Base-by-base conservation (phyloP, 1,140 invertebrate species). In the Pseudomyrmex cubaensis region DNA sequence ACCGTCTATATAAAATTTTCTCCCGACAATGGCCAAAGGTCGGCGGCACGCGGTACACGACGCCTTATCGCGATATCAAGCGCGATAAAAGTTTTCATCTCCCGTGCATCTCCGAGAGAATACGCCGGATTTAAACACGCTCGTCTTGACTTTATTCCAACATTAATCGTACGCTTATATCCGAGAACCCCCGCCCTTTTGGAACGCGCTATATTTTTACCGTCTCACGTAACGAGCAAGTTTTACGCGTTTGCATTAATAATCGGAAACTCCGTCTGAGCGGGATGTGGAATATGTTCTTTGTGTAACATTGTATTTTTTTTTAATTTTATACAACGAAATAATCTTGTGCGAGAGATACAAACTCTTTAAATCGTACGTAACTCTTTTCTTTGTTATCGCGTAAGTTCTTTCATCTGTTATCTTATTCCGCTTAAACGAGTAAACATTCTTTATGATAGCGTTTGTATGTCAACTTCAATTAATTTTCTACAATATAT, bases 31-130 rank as follows among this genome's bases (percentile, higher is more conserved):
- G 8, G 52, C 52, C n/a, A 20, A 56, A 20, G 67, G 63, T 57
- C 64, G 50, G 63, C 17, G 25, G 25, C 25, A 66, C 52, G 35
- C 25, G n/a, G 61, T 15, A 17, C 44, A 52, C 3, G 35, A 78
- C 25, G 35, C 4, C 63, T 78, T 57, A 78, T 78, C 75, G 75
- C 13, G 35, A 69, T 78, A 78, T 78, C 69, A 78, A 78, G 59
- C 46, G 69, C 22, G 77, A 82, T 82, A 82, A 73, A 76, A 84
- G 62, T 73, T 85, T 75, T 84, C 66, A 83, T 74, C 69, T 64
- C 77, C 35, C 25, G 46, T 44, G n/a, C 35, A 69, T 54, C 48
- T 54, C 48, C 50, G 25, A 46, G 66, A 69, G 50, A 78, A 77
- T 77, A 13, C 50, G 48, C 48, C 35, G 52, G 50, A 69, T 78